Evolutionary conservation across 2,113 vertebrate species (phyloP).

Genomic region (Rhineura floridana): DNA sequence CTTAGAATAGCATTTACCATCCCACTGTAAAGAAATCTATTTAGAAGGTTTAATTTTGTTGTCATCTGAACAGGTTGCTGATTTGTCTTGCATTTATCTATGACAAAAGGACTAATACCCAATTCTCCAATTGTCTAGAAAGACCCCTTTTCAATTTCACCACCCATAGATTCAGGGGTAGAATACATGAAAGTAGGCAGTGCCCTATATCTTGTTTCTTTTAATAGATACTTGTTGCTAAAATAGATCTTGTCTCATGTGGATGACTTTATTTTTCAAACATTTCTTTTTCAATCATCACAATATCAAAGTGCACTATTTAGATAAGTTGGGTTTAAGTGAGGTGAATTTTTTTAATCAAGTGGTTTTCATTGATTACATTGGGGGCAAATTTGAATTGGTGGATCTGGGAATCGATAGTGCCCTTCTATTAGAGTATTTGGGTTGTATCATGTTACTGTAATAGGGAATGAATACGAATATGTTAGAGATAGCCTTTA

Average conservation of each 20-base stretch:
- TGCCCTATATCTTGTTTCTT: neutral
- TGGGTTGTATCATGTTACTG: neutral
- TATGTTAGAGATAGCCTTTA: neutral
- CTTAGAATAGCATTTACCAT: slow-evolving; percentile 13
- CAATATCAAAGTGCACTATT: neutral
- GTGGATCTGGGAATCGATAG: neutral
- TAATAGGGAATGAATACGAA: neutral
- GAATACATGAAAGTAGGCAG: neutral
- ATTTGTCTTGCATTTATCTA: slow-evolving; percentile 23
- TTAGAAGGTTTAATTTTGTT: slow-evolving; percentile 10
- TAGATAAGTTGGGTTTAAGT: neutral
- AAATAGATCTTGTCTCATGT: neutral
- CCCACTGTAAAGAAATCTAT: slow-evolving; percentile 14
- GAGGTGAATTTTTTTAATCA: neutral
- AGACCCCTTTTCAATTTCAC: too few species aligned
- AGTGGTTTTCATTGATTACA: neutral
- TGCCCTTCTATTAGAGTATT: neutral
- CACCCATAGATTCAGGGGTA: neutral
- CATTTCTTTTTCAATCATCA: neutral
- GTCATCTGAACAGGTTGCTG: neutral
- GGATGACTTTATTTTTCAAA: neutral
- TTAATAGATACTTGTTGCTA: neutral
- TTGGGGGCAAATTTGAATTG: neutral
- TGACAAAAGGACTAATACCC: slow-evolving; percentile 13
- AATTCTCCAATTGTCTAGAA: neutral